Base-by-base conservation (phyloP, 2,113 vertebrate species). In the Passer montanus region DNA sequence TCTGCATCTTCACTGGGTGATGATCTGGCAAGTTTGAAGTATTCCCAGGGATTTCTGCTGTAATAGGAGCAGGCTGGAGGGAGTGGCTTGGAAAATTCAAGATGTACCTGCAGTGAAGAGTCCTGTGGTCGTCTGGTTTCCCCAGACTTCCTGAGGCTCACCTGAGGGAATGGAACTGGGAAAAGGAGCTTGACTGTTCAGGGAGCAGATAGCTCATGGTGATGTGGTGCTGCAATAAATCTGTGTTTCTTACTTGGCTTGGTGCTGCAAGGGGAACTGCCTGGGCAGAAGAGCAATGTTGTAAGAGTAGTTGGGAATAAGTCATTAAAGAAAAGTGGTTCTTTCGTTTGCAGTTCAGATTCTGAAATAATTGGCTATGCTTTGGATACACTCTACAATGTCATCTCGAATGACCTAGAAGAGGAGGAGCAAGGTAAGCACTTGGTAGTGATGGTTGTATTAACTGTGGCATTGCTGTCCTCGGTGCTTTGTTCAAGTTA, bases 301-400 rank as follows among this genome's bases (percentile, higher is more conserved):
- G 15, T 68, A 75, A 84, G 77, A 63, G 82, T 39, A 80, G 82
- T 2, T 90, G 92, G 52, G 80, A 88, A 70, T 73, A 60, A 84
- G 56, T 93, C 16, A 94, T 81, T 96, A 96, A 96, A 96, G 77
- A 87, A 35, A 94, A 95, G 80, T 95, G 88, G 49, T 96, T 95
- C 95, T 97, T 91, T 70, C 37, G 4, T 96, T 98, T 97, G 83
- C 96, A 98, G 99, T 93, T 99, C 99, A 72, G 99, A 99, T 98
- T 99, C 99, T 89, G 99, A 99, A 98, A 99, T 99, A 96, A 99
- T 99, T 74, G 99, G 99, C 90, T 99, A 99, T 94, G 98, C 99
- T 97, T 98, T 99, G 98, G 99, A 99, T 97, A 99, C 99, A 4
- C 97, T 99, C 46, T 99, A 99, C 98, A 99, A 99, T 94, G 97